phyloP scores from a whole-genome alignment of 2,797 vertebrate genomes.

The Propithecus deckenii region DNA sequence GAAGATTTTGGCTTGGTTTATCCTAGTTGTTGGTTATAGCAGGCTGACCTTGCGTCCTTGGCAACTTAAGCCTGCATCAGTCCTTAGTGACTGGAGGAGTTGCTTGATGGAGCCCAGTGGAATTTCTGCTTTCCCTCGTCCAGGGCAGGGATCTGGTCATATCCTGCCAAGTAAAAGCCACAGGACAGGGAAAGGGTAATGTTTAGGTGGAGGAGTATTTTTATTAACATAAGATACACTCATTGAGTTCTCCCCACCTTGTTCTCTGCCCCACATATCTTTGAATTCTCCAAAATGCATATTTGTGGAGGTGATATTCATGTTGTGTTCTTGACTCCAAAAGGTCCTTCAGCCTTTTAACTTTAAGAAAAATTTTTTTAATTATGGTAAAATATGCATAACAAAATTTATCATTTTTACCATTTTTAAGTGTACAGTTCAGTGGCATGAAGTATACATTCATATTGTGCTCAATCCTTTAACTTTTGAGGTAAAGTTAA shows the following conservation, averaged over 20 bases:
- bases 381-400: background rate
- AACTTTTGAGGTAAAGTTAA: background rate
- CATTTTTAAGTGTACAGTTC: background rate
- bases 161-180: background rate
- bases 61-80: background rate
- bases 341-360: background rate
- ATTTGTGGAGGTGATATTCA: background rate
- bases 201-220: background rate
- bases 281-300: background rate
- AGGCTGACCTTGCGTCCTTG: background rate
- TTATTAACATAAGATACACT: background rate
- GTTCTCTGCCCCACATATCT: background rate
- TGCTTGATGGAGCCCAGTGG: background rate
- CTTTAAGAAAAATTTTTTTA: background rate
- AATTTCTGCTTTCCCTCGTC: background rate
- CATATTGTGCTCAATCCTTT: background rate
- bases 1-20: background rate
- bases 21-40: background rate
- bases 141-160: background rate
- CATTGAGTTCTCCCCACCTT: background rate
- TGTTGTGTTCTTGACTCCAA: background rate
- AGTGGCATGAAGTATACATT: background rate
- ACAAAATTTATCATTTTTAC: background rate
- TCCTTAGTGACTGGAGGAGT: background rate
- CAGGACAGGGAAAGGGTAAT: background rate